Evolutionary conservation across 2,113 vertebrate genomes (phyloP).

Genomic region (Pelodiscus sinensis): DNA sequence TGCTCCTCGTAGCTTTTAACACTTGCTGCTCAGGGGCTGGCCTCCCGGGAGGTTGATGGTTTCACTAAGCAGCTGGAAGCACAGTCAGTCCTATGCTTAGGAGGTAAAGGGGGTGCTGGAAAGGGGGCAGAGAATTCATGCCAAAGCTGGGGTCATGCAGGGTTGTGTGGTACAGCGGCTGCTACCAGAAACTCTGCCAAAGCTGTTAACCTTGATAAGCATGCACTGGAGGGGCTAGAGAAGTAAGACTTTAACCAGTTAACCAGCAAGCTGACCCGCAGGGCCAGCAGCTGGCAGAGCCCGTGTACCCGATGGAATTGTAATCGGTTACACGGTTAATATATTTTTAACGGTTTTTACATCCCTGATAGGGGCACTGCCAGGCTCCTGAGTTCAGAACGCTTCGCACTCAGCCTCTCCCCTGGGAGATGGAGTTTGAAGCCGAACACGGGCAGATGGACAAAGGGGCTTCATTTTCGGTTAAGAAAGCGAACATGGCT

Average conservation of each 20-base stretch:
- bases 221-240: no score
- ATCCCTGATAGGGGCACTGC: not conserved
- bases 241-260: no score
- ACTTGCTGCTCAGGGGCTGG: not conserved
- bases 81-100: not conserved
- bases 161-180: not conserved
- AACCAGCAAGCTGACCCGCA: no score
- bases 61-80: not conserved
- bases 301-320: no score
- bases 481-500: not conserved
- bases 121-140: not conserved
- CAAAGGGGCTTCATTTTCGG: not conserved
- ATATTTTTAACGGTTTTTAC: no score
- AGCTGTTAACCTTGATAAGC: not conserved
- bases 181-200: not conserved
- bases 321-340: no score
- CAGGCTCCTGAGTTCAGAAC: not conserved
- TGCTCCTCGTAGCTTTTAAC: not conserved
- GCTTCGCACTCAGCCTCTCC: not conserved
- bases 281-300: no score
- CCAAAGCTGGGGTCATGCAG: not conserved
- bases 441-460: not conserved
- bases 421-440: not conserved
- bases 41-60: slow-evolving; percentile 6
- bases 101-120: not conserved